A percentile compares a stretch with the other conserved stretches of the same genome.
Conservation (phyloP, 2,113 vertebrate genomes). For the Zapornia atra region DNA sequence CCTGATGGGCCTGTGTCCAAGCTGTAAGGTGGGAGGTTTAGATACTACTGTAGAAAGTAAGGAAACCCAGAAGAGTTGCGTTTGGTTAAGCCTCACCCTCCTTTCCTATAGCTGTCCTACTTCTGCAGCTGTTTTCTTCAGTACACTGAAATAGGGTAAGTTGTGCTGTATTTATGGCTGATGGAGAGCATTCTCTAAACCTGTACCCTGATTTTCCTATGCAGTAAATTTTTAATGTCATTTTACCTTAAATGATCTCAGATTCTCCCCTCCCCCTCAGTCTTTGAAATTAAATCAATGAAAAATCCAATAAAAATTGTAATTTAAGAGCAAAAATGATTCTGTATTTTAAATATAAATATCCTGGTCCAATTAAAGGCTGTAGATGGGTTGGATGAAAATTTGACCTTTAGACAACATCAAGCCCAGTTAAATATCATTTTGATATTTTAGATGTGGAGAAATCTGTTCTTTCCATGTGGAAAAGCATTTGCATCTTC, state of each 20-base stretch:
- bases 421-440: neutral
- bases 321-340: neutral
- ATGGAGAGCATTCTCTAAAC: neutral
- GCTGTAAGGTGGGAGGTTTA: neutral
- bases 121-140: neutral
- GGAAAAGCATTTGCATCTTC: neutral
- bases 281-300: neutral
- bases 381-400: neutral
- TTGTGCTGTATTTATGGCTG: neutral
- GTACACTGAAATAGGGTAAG: neutral
- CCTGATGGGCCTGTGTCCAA: neutral
- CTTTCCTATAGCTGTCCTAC: neutral
- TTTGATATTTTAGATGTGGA: neutral
- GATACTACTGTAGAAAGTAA: neutral
- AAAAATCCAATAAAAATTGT: neutral
- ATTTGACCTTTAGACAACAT: neutral
- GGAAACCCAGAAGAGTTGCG: accelerated
- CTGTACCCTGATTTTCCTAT: neutral
- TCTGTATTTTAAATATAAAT: neutral
- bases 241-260: neutral
- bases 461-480: neutral
- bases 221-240: neutral
- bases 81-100: neutral
- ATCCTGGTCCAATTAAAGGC: neutral
- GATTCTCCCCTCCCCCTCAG: neutral